Evolutionary conservation across 1,140 invertebrate genomes (phyloP), one percentile per base, ranked within the genome.

Genomic region (Teleogryllus occipitalis): DNA sequence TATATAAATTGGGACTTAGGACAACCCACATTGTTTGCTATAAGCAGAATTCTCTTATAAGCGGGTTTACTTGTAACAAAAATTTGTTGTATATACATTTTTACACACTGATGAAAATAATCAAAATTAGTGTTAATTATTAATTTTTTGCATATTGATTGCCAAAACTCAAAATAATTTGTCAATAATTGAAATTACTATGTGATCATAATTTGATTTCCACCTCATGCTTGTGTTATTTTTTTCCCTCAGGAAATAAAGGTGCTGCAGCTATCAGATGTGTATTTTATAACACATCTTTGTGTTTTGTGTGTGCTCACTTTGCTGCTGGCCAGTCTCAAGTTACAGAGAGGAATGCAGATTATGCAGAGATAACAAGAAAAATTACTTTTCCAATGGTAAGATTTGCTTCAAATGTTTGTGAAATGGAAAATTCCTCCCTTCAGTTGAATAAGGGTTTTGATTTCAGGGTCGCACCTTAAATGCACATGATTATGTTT

Each of bases 311-410:
- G 47, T 99, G 98, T 87, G 96, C 97, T 65, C 98, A 99, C 88
- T 98, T 99, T 88, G 97, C 98, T 54, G 98, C 98, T 79, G 98
- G 98, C 0, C 98, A 99, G 84, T 95, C 94, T 8, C 96, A 99
- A 88, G 92, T 97, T n/a, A 90, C 90, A 77, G 97, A 99, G 84
- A 88, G 98, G 81, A 99, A 99, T 87, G 95, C 95, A 18, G 98
- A 99, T 87, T 99, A 97, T 86, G 91, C 93, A 18, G 98, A 99
- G 88, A 98, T 99, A 74, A 95, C 94, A 0, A 90, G 94, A 81
- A 98, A 97, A 89, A 90, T 99, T 82, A 90, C 92, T 12, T 99
- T 99, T 86, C 96, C 97, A 12, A 96, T 97, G 95, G 96, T 91
- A 84, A 84, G 47, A 80, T 14, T 79, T 76, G 22, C 12, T 22